Evolutionary conservation across 2,797 vertebrate species (phyloP).

Genomic region (Alectoris magna): DNA sequence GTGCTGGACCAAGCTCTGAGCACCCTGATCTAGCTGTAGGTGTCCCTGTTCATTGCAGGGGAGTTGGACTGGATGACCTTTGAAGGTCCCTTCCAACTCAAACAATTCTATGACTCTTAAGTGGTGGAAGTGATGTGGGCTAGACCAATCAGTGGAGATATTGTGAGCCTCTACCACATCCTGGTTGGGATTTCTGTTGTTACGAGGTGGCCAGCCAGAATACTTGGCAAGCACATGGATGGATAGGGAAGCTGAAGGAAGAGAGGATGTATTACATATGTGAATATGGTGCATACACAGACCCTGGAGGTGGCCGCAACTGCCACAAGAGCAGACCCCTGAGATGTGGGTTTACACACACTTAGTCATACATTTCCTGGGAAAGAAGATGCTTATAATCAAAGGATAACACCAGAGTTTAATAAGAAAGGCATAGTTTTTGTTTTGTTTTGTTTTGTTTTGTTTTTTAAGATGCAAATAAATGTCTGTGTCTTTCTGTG

Average conservation of each 20-base stretch:
- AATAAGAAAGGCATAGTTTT: slow-evolving; percentile 18
- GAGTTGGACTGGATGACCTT: too few relatives aligned
- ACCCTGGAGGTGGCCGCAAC: neutral
- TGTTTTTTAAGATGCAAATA: slow-evolving; percentile 18
- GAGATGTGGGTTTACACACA: slow-evolving; percentile 16
- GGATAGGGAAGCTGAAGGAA: neutral
- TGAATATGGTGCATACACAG: neutral
- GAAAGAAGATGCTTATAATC: slow-evolving; percentile 17
- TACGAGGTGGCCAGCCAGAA: neutral
- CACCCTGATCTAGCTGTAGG: too few relatives aligned
- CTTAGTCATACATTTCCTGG: slow-evolving; percentile 15
- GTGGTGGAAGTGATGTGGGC: neutral
- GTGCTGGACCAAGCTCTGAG: neutral
- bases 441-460: too few relatives aligned
- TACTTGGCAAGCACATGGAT: neutral
- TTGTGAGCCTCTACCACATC: neutral
- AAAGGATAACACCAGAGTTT: slow-evolving; percentile 17
- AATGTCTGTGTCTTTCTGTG: neutral
- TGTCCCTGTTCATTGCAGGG: too few relatives aligned
- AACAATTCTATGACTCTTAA: neutral
- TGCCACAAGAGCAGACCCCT: neutral
- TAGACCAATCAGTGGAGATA: neutral
- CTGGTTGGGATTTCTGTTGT: neutral
- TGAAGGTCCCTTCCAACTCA: too few relatives aligned
- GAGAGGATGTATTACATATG: neutral